Evolutionary conservation across 2,113 vertebrate genomes (phyloP).

Genomic region (Felis chaus): DNA sequence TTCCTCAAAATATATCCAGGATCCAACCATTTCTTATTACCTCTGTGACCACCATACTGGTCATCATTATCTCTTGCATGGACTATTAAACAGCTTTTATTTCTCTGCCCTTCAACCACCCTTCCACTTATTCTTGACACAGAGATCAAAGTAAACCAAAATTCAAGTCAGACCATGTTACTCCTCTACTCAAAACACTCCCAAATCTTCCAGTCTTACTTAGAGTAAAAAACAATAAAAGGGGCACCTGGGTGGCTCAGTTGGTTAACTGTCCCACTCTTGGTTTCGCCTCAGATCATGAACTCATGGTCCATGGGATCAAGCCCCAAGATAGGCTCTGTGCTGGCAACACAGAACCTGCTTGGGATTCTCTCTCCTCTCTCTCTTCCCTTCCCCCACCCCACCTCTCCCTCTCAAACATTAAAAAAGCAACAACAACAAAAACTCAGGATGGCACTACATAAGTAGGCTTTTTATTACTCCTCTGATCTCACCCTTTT

Average conservation of each 20-base stretch:
- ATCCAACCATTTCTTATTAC: background rate
- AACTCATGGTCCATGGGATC: too few species aligned
- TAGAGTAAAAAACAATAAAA: background rate
- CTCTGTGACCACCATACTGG: background rate
- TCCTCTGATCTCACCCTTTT: background rate
- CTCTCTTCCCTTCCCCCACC: too few species aligned
- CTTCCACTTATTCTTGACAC: background rate
- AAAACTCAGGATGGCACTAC: background rate
- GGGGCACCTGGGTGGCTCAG: too few species aligned
- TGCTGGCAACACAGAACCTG: too few species aligned
- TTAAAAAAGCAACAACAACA: background rate
- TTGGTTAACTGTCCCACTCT: too few species aligned
- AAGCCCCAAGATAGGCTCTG: too few species aligned
- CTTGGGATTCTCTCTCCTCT: too few species aligned
- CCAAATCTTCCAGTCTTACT: background rate
- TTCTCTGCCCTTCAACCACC: background rate
- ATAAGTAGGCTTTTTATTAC: background rate
- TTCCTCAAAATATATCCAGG: conserved; percentile 8
- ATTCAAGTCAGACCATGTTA: conserved; percentile 10
- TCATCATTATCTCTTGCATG: background rate
- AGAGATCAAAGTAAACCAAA: background rate
- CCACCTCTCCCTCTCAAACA: too few species aligned
- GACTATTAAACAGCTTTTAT: background rate
- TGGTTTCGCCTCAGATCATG: too few species aligned
- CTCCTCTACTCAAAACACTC: background rate